Evolutionary conservation across 92 coral and sea anemone species (phyloP), one percentile per base, ranked within the genome.

Genomic region (Epizoanthus scotinus): DNA sequence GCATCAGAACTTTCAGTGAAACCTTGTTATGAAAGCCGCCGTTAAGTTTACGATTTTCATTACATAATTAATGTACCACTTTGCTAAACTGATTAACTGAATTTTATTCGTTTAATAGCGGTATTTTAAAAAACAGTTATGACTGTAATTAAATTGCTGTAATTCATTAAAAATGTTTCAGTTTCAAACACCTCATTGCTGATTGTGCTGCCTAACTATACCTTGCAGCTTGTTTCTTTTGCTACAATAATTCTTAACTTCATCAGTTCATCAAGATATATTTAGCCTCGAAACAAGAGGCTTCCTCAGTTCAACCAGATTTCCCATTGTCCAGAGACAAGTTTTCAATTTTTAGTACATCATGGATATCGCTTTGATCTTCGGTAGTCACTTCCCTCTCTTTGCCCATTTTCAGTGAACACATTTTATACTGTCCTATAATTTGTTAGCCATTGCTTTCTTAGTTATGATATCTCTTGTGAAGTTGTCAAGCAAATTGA

Each of bases 291-390:
- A n/a, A n/a, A n/a, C n/a, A n/a, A n/a, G n/a, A n/a, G n/a, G 50
- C 50, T 64, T 64, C 69, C 69, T 64, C 69, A 28, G 69, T 64
- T 64, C 0, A 28, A 28, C 69, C 44, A 44, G 47, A 64, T 64
- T 29, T 64, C 47, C 44, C 69, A 64, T 64, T 29, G 69, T 64
- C 44, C 69, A 64, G 69, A 64, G 69, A 64, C 69, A 64, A 44
- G 69, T 64, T 64, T 63, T 64, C 69, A n/a, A n/a, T 63, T 63
- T 13, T 63, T 63, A 63, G 68, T 27, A 40, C 44, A 40, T 40
- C 7, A n/a, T n/a, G 8, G 44, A 40, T 40, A 40, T 40, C 44
- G 44, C 44, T 40, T 40, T 1, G 44, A 40, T 2, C 44, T 2
- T 40, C 44, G 44, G 8, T 40, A 40, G 42, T 40, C 44, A 40